These are phyloP conservation scores for Sakesphorus luctuosus DNA, from an alignment of 2,113 vertebrate species.

Conservation along the genomic window DNA sequence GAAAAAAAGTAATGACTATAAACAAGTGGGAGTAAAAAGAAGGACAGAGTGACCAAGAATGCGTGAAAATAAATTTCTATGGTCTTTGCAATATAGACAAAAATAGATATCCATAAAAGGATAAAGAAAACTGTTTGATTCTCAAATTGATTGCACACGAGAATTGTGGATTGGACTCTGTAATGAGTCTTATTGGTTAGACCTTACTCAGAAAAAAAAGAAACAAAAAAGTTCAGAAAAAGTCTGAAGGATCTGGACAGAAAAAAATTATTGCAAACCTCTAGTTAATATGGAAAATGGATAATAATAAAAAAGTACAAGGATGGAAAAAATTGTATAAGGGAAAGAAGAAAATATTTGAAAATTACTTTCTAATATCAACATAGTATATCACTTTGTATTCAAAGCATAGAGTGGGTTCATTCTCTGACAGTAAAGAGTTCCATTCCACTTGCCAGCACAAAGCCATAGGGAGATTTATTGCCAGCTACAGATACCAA, in stretches of 20 bases:
- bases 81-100: neutral
- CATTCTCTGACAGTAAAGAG: neutral
- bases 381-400: neutral
- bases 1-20: neutral
- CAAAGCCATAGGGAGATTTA: neutral
- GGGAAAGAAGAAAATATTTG: neutral
- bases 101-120: neutral
- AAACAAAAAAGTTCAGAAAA: neutral
- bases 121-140: neutral
- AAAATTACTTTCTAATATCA: neutral
- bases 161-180: neutral
- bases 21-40: neutral
- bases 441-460: neutral
- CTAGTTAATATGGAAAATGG: neutral
- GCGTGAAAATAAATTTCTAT: neutral
- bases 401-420: neutral
- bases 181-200: neutral
- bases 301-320: neutral
- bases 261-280: neutral
- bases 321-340: neutral
- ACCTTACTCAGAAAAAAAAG: neutral
- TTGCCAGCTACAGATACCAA: neutral
- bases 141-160: neutral
- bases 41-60: neutral
- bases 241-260: neutral